These are phyloP conservation scores for Helicorthomorpha holstii DNA, from an alignment of 1,140 invertebrate genomes.

Conservation along the genomic window DNA sequence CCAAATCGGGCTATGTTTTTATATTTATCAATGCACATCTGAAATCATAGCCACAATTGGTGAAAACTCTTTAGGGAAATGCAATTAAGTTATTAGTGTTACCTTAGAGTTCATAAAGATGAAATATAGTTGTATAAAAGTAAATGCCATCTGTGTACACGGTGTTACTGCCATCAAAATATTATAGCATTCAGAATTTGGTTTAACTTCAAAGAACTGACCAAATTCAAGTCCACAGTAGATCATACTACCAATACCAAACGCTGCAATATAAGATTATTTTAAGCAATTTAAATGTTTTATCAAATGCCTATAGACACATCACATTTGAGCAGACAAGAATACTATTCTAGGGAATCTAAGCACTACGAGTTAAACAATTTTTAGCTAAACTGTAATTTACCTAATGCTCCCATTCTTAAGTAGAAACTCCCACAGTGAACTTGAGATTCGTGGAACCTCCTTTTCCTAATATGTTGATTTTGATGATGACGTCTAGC, in stretches of 20 bases:
- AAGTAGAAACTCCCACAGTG: conserved; percentile 57
- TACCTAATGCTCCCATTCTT: conserved; percentile 76
- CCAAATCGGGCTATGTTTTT: conserved; percentile 73
- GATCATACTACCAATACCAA: conserved; percentile 87
- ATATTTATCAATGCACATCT: conserved; percentile 78
- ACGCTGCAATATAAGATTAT: conserved; percentile 38
- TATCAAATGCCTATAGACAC: not conserved
- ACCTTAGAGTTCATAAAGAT: conserved; percentile 83
- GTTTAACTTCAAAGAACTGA: conserved; percentile 75
- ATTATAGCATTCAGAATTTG: conserved; percentile 68
- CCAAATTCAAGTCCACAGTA: conserved; percentile 87
- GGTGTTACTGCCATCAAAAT: conserved; percentile 70
- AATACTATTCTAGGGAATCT: too few relatives aligned
- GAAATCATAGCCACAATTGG: conserved; percentile 31
- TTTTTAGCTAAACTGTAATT: conserved; percentile 23
- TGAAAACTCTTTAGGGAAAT: conserved; percentile 3
- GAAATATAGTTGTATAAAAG: conserved; percentile 90
- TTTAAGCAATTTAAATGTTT: not conserved
- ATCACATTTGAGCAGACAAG: too few relatives aligned
- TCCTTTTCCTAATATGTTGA: not conserved
- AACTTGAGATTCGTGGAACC: conserved; percentile 4
- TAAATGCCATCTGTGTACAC: conserved; percentile 74
- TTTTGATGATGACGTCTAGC: too few relatives aligned
- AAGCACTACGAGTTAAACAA: too few relatives aligned
- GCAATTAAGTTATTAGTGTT: not conserved